Base-by-base conservation (phyloP, 2,888 invertebrate genomes). In the Agrochola litura region DNA sequence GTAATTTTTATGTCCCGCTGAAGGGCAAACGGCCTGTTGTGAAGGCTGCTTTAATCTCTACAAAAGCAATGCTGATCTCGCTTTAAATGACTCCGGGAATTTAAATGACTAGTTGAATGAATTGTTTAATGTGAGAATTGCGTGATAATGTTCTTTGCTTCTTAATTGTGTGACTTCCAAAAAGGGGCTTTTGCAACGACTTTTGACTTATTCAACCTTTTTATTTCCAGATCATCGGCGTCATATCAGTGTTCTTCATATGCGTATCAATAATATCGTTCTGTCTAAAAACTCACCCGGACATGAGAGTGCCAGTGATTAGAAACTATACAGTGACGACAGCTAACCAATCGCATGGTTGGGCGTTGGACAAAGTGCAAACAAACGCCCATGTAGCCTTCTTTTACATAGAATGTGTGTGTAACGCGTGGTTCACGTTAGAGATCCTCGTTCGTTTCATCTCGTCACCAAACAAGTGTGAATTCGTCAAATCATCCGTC, bases 261-360 rank as follows among this genome's bases (percentile, higher is more conserved):
- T 99, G 99, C 97, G 98, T 99, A 89, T 99, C 99, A 89, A 99
- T 99, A 95, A 97, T 99, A 95, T 99, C 99, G 90, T 99, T 99
- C 97, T 99, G 99, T 97, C 97, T 99, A 94, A 99, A 99, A 97
- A 99, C 99, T 68, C 99, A 99, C 96, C 99, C 99, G 86, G 99
- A 99, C 96, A 99, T 99, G 98, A 97, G 99, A 91, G 99, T 99
- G 91, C 99, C 99, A 84, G 98, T 98, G 91, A 98, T 99, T 89
- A 97, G 97, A 90, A 98, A 98, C 96, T 97, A 98, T 91, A 97
- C 98, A 83, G 98, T 99, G 90, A 97, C 97, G 89, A 98, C 98
- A 65, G 98, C 98, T 66, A 97, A 97, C 91, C 98, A 98, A 91
- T 97, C 97, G 87, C 98, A 97, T 77, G 97, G 97, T 87, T 99